Evolutionary conservation across 2,888 invertebrate species (phyloP).

Genomic region (Xylophagus ater): DNA sequence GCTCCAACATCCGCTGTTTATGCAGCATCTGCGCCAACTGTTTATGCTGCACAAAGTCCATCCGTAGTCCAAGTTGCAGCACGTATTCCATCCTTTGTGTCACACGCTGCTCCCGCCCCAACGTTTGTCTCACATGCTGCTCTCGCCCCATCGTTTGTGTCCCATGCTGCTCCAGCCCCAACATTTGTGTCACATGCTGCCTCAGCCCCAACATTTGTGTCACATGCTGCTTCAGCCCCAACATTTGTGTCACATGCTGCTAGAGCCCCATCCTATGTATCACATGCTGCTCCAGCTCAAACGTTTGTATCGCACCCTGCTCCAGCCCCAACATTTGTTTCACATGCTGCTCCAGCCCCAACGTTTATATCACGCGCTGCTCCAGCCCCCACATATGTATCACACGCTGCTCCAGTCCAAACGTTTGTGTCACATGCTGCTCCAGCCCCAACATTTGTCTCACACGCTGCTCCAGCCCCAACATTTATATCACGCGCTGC

Average conservation of each 20-base stretch:
- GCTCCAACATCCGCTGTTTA: slow-evolving; percentile 12
- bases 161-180: neutral
- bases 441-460: slow-evolving; percentile 9
- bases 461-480: neutral
- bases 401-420: slow-evolving; percentile 19
- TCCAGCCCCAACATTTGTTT: slow-evolving; percentile 14
- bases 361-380: slow-evolving; percentile 2
- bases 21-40: slow-evolving; percentile 7
- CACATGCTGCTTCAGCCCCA: slow-evolving; percentile 3
- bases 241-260: slow-evolving; percentile 1
- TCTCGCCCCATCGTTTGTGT: slow-evolving; percentile 8
- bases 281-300: slow-evolving; percentile 3
- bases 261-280: neutral
- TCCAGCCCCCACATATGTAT: slow-evolving; percentile 17
- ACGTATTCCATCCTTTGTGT: neutral
- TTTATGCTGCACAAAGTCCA: slow-evolving; percentile 10
- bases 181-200: neutral
- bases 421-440: slow-evolving; percentile 16
- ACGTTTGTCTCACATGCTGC: slow-evolving; percentile 6
- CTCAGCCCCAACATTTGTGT: neutral
- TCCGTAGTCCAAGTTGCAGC: slow-evolving; percentile 1
- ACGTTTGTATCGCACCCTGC: slow-evolving; percentile 13
- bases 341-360: slow-evolving; percentile 14
- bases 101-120: slow-evolving; percentile 4
- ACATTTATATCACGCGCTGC: neutral